A percentile compares a stretch with the other conserved stretches of the same genome.
Conservation (phyloP, 2,113 vertebrate species). For the Varanus komodoensis region DNA sequence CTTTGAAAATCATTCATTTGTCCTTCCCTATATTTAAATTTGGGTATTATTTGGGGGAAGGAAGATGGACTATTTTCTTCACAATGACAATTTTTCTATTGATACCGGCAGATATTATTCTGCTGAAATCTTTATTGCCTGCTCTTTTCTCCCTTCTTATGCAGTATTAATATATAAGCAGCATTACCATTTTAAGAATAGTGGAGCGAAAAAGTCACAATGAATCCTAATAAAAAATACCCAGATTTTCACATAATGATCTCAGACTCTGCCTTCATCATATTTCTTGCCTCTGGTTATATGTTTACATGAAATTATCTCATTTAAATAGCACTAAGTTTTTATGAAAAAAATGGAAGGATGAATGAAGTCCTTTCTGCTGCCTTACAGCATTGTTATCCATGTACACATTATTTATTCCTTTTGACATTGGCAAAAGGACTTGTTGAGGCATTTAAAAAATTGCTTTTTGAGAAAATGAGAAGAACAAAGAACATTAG, state of each 20-base stretch:
- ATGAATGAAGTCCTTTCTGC: slow-evolving; percentile 38
- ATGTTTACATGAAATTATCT: slow-evolving; percentile 66
- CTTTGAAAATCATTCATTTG: too few species aligned
- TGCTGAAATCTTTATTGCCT: slow-evolving; percentile 18
- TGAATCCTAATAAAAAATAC: slow-evolving; percentile 47
- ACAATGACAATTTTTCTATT: slow-evolving; percentile 9
- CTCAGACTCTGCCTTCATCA: slow-evolving; percentile 55
- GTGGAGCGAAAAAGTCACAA: slow-evolving; percentile 3
- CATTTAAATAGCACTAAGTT: slow-evolving; percentile 67
- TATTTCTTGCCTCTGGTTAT: slow-evolving; percentile 55
- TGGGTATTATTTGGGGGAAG: not conserved
- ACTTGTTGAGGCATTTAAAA: slow-evolving; percentile 56
- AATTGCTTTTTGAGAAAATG: slow-evolving; percentile 59
- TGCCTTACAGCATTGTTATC: slow-evolving; percentile 55
- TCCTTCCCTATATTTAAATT: too few species aligned
- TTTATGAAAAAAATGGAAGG: not conserved
- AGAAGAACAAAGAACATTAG: slow-evolving; percentile 46
- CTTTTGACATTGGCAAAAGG: slow-evolving; percentile 55
- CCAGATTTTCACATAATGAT: slow-evolving; percentile 57
- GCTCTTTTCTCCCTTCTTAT: slow-evolving; percentile 25
- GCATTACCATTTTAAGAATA: slow-evolving; percentile 21
- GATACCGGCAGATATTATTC: not conserved
- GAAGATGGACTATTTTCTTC: slow-evolving; percentile 13
- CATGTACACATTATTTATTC: slow-evolving; percentile 51
- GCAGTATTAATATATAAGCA: slow-evolving; percentile 14